Evolutionary conservation across 2,888 invertebrate genomes (phyloP), one percentile per base, ranked within the genome.

Genomic region (Drosophila emarginata): DNA sequence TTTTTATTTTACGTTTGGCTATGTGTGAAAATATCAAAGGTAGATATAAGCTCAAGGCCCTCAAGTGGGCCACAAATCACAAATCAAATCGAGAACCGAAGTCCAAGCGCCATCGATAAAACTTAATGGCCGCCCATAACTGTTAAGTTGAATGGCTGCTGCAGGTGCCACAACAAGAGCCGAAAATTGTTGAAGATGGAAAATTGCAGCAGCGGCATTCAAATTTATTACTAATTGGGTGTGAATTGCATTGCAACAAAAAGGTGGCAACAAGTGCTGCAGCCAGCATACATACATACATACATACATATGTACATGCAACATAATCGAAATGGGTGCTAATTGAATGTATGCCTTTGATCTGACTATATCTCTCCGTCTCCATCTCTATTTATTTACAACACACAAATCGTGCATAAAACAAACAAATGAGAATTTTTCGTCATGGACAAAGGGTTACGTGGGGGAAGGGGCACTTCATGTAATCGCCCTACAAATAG

Each of bases 201-300:
- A 67, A 67, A 87, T 81, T 81, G 83, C 82, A 70, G 74, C 45
- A 21, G 45, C 18, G 45, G 72, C 90, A 90, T 90, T 87, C 79
- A 90, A 90, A 91, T 90, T 90, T 90, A 90, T 91, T 91, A 91
- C 90, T 90, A 90, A 90, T 90, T 84, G 84, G 90, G 90, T 90
- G 90, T 90, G 90, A 90, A 90, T 83, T 86, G 88, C 79, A 90
- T 83, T 86, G 88, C 80, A 75, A 72, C 68, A 40, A 63, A 62
- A 61, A 57, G 61, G 28, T 23, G 62, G 64, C 64, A 67, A 67
- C 65, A 64, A 64, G 64, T 62, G 59, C 67, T 64, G 58, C 40
- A 67, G 68, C 77, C 23, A 2, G 23, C 23, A 23, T 72, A 67
- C 83, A 45, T 39, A 28, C 52, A 87, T 88, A 88, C 88, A 89